These are phyloP conservation scores for Mya arenaria DNA, from an alignment of 1,140 invertebrate species.

Conservation along the genomic window DNA sequence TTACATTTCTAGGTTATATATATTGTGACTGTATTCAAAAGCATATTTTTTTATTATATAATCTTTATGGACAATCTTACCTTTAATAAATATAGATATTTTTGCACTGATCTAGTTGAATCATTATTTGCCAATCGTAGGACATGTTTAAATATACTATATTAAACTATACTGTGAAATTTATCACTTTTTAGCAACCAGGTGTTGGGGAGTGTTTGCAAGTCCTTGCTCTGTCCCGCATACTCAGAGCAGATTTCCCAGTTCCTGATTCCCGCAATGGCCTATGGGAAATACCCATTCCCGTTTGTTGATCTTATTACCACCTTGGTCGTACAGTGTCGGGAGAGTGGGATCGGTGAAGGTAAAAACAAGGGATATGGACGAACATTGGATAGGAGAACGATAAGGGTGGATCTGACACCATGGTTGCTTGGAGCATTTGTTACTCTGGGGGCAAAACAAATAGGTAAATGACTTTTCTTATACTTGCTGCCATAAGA, in stretches of 20 bases:
- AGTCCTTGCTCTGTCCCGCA: conserved; percentile 70
- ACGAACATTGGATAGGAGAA: background rate
- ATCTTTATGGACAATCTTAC: too few relatives aligned
- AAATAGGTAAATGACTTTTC: conserved; percentile 64
- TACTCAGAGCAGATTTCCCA: conserved; percentile 78
- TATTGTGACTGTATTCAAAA: too few relatives aligned
- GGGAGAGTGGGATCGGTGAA: conserved; percentile 18
- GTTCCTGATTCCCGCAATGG: conserved; percentile 80
- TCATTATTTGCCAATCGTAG: too few relatives aligned
- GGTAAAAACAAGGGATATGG: conserved; percentile 27
- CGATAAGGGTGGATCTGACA: conserved; percentile 50
- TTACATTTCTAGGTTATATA: too few relatives aligned
- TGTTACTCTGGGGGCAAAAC: conserved; percentile 73
- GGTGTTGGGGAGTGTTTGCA: conserved; percentile 62
- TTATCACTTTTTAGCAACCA: too few relatives aligned
- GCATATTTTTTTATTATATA: too few relatives aligned
- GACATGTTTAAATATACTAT: too few relatives aligned
- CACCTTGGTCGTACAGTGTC: conserved; percentile 64
- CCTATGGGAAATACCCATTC: conserved; percentile 76
- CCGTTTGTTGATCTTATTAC: conserved; percentile 78
- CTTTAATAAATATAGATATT: too few relatives aligned
- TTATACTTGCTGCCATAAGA: background rate
- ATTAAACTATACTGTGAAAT: too few relatives aligned
- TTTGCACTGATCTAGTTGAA: too few relatives aligned
- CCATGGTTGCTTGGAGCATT: conserved; percentile 78